Conservation (phyloP, 1,140 invertebrate species). For the Leptopilina clavipes region DNA sequence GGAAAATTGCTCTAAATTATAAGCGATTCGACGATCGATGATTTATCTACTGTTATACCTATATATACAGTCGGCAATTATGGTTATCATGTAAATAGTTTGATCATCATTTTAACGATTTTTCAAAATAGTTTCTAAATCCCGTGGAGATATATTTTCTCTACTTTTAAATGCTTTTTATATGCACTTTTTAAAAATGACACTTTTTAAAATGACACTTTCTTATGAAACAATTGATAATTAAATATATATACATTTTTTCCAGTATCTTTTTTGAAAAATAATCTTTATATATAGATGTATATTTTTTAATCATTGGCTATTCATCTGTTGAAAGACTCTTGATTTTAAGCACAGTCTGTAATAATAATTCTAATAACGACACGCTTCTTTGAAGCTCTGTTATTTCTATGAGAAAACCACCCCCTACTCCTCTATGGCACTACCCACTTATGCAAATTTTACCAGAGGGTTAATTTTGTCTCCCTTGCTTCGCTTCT, state of each 20-base stretch:
- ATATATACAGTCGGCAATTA: constrained; percentile 45
- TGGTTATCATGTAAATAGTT: constrained; percentile 41
- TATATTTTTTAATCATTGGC: constrained; percentile 69
- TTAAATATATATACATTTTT: constrained; percentile 67
- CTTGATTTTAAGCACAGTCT: constrained; percentile 73
- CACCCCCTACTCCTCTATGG: constrained; percentile 45
- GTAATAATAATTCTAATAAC: constrained; percentile 73
- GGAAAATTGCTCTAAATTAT: constrained; percentile 57
- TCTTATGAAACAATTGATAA: constrained; percentile 60
- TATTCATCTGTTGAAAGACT: constrained; percentile 74
- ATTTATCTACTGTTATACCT: constrained; percentile 50
- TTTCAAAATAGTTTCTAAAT: not conserved
- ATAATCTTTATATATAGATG: constrained; percentile 66
- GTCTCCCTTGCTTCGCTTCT: constrained; percentile 46
- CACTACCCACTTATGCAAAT: constrained; percentile 70
- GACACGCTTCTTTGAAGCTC: constrained; percentile 60
- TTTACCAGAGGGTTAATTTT: constrained; percentile 62
- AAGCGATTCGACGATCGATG: constrained; percentile 48
- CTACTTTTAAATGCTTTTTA: constrained; percentile 48
- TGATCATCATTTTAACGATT: constrained; percentile 41
- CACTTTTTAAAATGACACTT: constrained; percentile 20
- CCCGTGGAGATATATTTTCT: constrained; percentile 36
- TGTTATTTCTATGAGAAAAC: constrained; percentile 65
- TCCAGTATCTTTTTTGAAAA: constrained; percentile 58
- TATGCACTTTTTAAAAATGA: constrained; percentile 48